Percentiles rank a stretch among this genome's conserved stretches.
Evolutionary conservation across 1,140 invertebrate genomes (phyloP).

Genomic region (Cryptotermes secundus): DNA sequence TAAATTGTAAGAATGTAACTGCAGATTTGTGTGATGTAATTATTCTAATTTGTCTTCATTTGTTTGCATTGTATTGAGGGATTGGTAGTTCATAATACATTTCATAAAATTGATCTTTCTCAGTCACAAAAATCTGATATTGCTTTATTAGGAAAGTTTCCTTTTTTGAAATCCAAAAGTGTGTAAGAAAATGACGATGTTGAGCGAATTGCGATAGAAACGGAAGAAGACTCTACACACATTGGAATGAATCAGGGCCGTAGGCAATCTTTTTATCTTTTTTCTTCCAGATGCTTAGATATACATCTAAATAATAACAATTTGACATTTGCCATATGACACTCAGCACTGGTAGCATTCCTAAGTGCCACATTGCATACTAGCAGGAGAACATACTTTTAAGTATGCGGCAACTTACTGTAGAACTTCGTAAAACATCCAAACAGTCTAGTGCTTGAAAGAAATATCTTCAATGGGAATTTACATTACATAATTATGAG

Average conservation of each 20-base stretch:
- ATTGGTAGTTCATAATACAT: not conserved
- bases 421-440: constrained; percentile 6
- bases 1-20: not conserved
- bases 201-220: constrained; percentile 29
- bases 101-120: constrained; percentile 14
- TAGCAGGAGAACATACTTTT: constrained; percentile 13
- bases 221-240: constrained; percentile 22
- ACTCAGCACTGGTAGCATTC: not conserved
- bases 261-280: constrained; percentile 26
- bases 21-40: not conserved
- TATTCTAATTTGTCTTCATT: not conserved
- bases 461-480: not conserved
- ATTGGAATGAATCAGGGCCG: constrained; percentile 29
- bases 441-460: not conserved
- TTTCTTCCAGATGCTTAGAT: not conserved
- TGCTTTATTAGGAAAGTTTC: constrained; percentile 25
- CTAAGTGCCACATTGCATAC: not conserved
- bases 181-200: constrained; percentile 26
- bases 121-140: constrained; percentile 16
- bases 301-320: constrained; percentile 19
- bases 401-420: not conserved
- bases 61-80: not conserved
- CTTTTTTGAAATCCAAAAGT: constrained; percentile 22
- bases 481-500: not conserved
- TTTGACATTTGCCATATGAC: not conserved